Evolutionary conservation across 2,113 vertebrate species (phyloP).

Genomic region (Xenopus tropicalis): DNA sequence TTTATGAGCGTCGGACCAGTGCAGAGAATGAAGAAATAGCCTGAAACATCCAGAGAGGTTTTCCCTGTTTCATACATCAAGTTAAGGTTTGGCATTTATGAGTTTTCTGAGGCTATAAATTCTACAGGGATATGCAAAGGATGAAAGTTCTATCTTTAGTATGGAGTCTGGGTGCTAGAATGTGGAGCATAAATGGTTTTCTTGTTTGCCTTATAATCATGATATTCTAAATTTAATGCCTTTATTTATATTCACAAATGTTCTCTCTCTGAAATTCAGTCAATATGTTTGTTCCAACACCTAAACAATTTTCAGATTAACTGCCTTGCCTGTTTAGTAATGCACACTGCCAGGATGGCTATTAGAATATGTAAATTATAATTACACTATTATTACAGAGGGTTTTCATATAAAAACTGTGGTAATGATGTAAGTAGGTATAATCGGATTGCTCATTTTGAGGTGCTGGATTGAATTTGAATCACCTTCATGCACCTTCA

Average conservation of each 20-base stretch:
- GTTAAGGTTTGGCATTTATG: constrained; percentile 44
- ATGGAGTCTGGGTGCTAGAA: constrained; percentile 19
- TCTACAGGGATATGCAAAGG: constrained; percentile 39
- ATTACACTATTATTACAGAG: too few species aligned
- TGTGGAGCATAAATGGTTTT: constrained; percentile 14
- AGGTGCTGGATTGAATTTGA: too few species aligned
- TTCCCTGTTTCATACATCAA: constrained; percentile 41
- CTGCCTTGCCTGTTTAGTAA: not conserved
- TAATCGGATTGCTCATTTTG: too few species aligned
- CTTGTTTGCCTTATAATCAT: constrained; percentile 17
- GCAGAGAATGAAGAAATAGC: constrained; percentile 41
- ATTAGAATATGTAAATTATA: not conserved
- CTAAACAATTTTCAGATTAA: not conserved
- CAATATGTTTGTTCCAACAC: constrained; percentile 6
- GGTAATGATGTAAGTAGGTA: too few species aligned
- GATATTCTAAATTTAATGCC: constrained; percentile 19
- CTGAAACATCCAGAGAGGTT: constrained; percentile 40
- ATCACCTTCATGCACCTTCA: too few species aligned
- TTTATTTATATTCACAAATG: constrained; percentile 15
- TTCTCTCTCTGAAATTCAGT: constrained; percentile 3
- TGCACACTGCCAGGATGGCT: not conserved
- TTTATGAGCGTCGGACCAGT: constrained; percentile 37
- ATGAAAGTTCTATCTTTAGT: constrained; percentile 35
- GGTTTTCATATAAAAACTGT: too few species aligned
- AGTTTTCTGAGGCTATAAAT: constrained; percentile 42